Percentiles rank a stretch among this genome's conserved stretches.
Conservation (phyloP, 2,888 invertebrate genomes). For the Tachina lurida region DNA sequence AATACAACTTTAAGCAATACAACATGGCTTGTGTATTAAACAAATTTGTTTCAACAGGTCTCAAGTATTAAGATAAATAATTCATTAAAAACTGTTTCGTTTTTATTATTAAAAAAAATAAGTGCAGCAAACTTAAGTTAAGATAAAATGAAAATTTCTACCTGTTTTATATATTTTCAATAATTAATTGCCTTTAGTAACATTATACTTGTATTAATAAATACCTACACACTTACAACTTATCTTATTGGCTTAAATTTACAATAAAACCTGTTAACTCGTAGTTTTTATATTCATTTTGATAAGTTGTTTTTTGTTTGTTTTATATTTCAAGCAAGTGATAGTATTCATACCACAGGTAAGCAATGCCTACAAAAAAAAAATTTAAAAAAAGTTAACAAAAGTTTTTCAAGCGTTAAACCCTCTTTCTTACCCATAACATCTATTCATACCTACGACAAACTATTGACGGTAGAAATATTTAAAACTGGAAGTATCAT, state of each 20-base stretch:
- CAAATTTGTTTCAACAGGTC: too few relatives aligned
- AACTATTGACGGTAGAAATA: background rate
- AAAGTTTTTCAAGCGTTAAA: constrained; percentile 51
- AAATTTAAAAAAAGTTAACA: too few relatives aligned
- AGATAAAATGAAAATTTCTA: background rate
- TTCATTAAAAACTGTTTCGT: too few relatives aligned
- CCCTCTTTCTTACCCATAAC: constrained; percentile 26
- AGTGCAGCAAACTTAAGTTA: background rate
- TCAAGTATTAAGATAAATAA: too few relatives aligned
- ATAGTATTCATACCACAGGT: background rate
- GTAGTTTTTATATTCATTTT: background rate
- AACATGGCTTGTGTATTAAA: too few relatives aligned
- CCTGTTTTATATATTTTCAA: constrained; percentile 40
- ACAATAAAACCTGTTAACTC: constrained; percentile 20
- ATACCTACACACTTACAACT: background rate
- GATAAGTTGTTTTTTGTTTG: background rate
- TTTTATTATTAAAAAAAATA: background rate
- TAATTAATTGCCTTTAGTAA: constrained; percentile 59
- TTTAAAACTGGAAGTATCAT: background rate
- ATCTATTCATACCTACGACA: constrained; percentile 31
- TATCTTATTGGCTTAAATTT: background rate
- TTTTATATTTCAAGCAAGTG: constrained; percentile 16
- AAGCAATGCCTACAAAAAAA: constrained; percentile 6
- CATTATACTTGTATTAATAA: constrained; percentile 32
- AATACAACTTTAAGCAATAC: too few relatives aligned